Conservation (phyloP, 2,888 invertebrate genomes). For the Xestia c-nigrum region DNA sequence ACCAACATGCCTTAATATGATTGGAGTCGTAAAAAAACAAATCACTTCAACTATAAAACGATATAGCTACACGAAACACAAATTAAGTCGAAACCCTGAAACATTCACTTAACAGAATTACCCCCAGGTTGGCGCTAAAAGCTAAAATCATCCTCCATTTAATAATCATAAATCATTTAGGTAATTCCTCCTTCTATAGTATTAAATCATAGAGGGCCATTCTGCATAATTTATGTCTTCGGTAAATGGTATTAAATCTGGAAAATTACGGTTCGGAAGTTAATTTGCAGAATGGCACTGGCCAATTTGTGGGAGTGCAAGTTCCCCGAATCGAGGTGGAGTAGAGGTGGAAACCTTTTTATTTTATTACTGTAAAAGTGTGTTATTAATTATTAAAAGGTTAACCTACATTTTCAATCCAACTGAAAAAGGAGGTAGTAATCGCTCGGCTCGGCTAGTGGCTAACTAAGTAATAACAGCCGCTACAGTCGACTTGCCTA, state of each 20-base stretch:
- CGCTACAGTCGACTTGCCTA: too few species aligned
- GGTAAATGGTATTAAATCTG: conserved; percentile 50
- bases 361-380: conserved; percentile 1
- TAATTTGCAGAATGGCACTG: conserved; percentile 60
- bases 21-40: not conserved
- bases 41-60: conserved; percentile 4
- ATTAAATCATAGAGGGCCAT: conserved; percentile 41
- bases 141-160: conserved; percentile 22
- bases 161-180: conserved; percentile 54
- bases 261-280: conserved; percentile 54
- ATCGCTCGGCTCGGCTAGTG: too few species aligned
- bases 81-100: not conserved
- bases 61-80: conserved; percentile 8
- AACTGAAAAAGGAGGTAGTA: too few species aligned
- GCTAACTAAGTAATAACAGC: too few species aligned
- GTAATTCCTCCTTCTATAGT: conserved; percentile 19
- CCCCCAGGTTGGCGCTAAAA: conserved; percentile 13
- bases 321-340: conserved; percentile 31
- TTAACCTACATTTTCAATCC: not conserved
- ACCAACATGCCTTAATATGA: not conserved
- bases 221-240: conserved; percentile 53
- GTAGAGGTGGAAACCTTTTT: conserved; percentile 14
- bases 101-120: conserved; percentile 8
- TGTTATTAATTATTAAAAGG: not conserved
- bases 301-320: conserved; percentile 48